These are phyloP conservation scores for Hyperoplus immaculatus DNA, from an alignment of 2,797 vertebrate genomes.

Conservation along the genomic window DNA sequence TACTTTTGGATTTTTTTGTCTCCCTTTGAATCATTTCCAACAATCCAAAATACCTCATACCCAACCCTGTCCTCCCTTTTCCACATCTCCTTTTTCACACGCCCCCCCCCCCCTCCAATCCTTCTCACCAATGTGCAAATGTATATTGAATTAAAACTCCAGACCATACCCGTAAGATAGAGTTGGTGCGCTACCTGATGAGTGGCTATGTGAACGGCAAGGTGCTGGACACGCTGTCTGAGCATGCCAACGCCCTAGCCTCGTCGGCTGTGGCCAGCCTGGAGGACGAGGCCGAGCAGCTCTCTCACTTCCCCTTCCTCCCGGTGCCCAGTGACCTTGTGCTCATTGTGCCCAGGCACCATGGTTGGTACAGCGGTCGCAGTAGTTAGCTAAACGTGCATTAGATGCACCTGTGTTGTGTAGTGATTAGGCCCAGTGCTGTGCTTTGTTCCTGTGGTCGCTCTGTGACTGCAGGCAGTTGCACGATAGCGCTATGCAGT, in stretches of 20 bases:
- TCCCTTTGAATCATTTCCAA: slow-evolving; percentile 47
- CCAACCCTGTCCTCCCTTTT: slow-evolving; percentile 44
- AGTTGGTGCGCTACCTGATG: slow-evolving; percentile 93
- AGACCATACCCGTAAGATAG: slow-evolving; percentile 95
- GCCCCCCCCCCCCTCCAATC: neutral
- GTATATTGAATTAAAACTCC: slow-evolving; percentile 57
- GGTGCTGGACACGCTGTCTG: slow-evolving; percentile 92
- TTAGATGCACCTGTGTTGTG: slow-evolving; percentile 50
- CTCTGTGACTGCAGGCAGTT: slow-evolving; percentile 52
- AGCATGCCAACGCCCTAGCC: slow-evolving; percentile 92
- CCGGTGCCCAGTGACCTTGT: slow-evolving; percentile 88
- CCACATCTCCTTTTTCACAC: slow-evolving; percentile 25
- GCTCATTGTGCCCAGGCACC: slow-evolving; percentile 88
- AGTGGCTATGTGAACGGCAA: slow-evolving; percentile 91
- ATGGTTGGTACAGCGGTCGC: slow-evolving; percentile 90
- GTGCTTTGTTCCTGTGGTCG: slow-evolving; percentile 51
- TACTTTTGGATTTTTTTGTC: slow-evolving; percentile 68
- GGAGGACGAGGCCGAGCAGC: slow-evolving; percentile 91
- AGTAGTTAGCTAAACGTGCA: slow-evolving; percentile 12
- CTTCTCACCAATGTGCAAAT: slow-evolving; percentile 26
- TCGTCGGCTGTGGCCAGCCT: slow-evolving; percentile 91
- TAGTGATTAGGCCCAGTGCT: slow-evolving; percentile 58
- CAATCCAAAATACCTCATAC: slow-evolving; percentile 68
- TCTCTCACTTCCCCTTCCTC: slow-evolving; percentile 92
- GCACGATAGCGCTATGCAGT: slow-evolving; percentile 49